These are phyloP conservation scores for Calameuta idolon DNA, from an alignment of 2,888 invertebrate genomes.

Conservation along the genomic window DNA sequence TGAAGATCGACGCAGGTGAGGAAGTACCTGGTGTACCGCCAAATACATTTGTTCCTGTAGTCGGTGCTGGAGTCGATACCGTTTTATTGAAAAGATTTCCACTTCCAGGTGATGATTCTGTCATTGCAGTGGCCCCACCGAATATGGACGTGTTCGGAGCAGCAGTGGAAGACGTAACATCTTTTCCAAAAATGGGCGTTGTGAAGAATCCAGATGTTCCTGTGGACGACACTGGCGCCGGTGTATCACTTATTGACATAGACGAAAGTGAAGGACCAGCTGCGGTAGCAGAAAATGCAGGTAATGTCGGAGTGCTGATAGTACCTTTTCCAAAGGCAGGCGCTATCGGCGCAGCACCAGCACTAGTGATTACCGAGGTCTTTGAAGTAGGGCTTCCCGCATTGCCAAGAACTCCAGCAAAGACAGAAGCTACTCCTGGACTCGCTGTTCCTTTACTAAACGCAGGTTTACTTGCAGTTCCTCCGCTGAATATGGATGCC, in stretches of 20 bases:
- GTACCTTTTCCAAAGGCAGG: conserved; percentile 26
- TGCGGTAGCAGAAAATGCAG: conserved; percentile 21
- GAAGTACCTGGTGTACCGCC: background rate
- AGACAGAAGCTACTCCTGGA: background rate
- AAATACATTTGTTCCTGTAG: background rate
- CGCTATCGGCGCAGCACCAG: conserved; percentile 11
- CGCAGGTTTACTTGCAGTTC: background rate
- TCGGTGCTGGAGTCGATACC: background rate
- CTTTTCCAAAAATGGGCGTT: background rate
- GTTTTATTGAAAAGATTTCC: background rate
- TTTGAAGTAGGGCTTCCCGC: background rate
- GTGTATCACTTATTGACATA: background rate
- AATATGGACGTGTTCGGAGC: conserved; percentile 29
- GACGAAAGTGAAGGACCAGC: conserved; percentile 24
- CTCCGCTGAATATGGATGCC: conserved; percentile 24
- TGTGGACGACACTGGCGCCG: background rate
- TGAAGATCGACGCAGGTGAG: background rate
- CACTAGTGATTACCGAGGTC: background rate
- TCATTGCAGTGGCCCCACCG: conserved; percentile 9
- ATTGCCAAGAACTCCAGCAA: background rate
- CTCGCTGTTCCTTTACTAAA: background rate
- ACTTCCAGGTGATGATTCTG: background rate
- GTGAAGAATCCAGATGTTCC: background rate
- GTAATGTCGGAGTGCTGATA: background rate
- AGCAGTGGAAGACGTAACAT: background rate